Conservation (phyloP, 2,113 vertebrate genomes). For the Caloenas nicobarica region DNA sequence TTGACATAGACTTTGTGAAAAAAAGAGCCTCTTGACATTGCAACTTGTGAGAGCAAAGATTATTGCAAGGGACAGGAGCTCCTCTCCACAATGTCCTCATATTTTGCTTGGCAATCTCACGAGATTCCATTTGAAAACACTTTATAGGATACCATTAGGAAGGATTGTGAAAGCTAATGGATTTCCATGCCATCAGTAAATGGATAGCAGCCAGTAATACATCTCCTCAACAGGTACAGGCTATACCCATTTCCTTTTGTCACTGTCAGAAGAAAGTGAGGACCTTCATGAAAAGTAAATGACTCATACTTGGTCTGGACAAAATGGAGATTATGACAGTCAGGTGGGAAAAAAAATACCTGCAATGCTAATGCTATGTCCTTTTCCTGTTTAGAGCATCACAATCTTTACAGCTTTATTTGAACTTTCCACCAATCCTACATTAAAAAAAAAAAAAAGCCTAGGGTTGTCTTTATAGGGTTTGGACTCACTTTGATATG, state of each 20-base stretch:
- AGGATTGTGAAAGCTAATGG: not conserved
- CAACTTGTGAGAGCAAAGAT: not conserved
- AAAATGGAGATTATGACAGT: not conserved
- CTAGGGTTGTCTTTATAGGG: not conserved
- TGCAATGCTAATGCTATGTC: not conserved
- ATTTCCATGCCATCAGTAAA: not conserved
- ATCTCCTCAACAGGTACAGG: not conserved
- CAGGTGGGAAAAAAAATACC: not conserved
- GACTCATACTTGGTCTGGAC: not conserved
- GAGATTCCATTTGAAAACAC: not conserved
- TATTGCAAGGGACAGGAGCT: not conserved
- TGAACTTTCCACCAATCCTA: not conserved
- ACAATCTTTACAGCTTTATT: not conserved
- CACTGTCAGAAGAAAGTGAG: not conserved
- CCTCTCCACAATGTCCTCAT: rapidly evolving
- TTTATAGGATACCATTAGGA: not conserved
- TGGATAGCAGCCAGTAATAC: not conserved
- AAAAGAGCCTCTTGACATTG: not conserved
- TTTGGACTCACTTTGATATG: not conserved
- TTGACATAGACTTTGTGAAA: not conserved
- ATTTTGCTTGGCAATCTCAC: not conserved
- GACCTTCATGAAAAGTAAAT: not conserved
- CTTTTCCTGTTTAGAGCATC: not conserved
- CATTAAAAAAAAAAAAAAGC: too few relatives aligned
- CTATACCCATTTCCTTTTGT: not conserved